Evolutionary conservation across 2,888 invertebrate species (phyloP).

Genomic region (Gryllus longicercus): DNA sequence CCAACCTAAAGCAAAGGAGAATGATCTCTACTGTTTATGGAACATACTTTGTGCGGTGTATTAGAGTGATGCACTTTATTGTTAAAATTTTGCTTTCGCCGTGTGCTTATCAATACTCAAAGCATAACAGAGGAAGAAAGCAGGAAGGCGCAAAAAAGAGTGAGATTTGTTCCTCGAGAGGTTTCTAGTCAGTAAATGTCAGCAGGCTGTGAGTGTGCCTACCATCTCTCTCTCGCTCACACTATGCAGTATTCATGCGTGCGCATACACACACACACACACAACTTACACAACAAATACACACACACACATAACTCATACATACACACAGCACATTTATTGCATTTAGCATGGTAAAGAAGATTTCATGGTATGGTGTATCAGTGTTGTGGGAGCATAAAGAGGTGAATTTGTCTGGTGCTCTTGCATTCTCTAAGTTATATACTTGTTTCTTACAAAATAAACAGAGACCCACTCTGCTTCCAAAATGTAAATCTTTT

Average conservation of each 20-base stretch:
- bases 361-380: no score
- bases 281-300: no score
- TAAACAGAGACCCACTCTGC: no score
- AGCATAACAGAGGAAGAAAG: neutral
- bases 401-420: no score
- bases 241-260: neutral
- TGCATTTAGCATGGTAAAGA: no score
- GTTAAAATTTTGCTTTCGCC: neutral
- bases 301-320: no score
- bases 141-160: neutral
- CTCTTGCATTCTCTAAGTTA: no score
- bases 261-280: no score
- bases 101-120: neutral
- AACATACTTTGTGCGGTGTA: neutral
- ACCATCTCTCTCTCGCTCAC: neutral
- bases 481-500: no score
- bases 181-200: neutral
- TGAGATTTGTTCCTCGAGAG: neutral
- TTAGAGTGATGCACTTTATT: constrained; percentile 8
- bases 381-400: no score
- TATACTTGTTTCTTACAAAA: no score
- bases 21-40: neutral
- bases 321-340: no score
- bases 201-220: neutral
- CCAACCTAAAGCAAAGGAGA: constrained; percentile 6